Conservation (phyloP, 1,140 invertebrate species). For the Conopomorpha cramerella region DNA sequence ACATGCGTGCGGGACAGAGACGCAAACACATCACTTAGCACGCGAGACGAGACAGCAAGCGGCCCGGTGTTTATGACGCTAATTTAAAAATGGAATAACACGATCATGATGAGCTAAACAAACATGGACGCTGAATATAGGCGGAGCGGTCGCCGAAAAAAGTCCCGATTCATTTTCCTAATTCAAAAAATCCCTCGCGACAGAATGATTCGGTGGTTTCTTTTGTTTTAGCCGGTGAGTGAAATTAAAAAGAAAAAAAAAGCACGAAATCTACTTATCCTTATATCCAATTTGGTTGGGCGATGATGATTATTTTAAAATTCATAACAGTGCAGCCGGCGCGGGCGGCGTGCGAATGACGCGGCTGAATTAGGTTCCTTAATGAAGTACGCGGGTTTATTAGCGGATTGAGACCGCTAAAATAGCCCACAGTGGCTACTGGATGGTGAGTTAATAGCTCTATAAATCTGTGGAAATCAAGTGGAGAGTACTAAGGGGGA, state of each 20-base stretch:
- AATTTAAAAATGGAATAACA: conserved; percentile 56
- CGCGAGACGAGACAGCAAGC: conserved; percentile 22
- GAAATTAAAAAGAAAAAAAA: conserved; percentile 29
- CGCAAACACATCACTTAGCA: conserved; percentile 9
- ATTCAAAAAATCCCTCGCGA: conserved; percentile 28
- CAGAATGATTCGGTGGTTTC: conserved; percentile 22
- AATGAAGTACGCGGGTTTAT: conserved; percentile 33
- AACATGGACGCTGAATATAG: conserved; percentile 51
- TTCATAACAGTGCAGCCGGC: conserved; percentile 25
- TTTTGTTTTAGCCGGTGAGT: conserved; percentile 12
- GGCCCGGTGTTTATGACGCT: conserved; percentile 19
- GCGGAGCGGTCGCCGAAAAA: no score
- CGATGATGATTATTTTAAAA: conserved; percentile 23
- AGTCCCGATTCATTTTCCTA: conserved; percentile 28
- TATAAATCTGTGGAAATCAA: conserved; percentile 39
- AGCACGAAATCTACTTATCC: no score
- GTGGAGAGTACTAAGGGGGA: no score
- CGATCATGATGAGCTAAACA: conserved; percentile 54
- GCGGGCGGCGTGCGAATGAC: conserved; percentile 26
- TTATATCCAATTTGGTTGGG: conserved; percentile 35
- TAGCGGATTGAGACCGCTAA: conserved; percentile 45
- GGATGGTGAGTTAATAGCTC: conserved; percentile 28
- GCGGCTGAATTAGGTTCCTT: conserved; percentile 22
- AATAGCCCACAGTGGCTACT: conserved; percentile 30
- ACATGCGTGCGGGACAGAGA: conserved; percentile 30